Percentiles rank a stretch among this genome's conserved stretches.
Evolutionary conservation across 1,140 invertebrate species (phyloP).

Genomic region (Drosophila rufa): DNA sequence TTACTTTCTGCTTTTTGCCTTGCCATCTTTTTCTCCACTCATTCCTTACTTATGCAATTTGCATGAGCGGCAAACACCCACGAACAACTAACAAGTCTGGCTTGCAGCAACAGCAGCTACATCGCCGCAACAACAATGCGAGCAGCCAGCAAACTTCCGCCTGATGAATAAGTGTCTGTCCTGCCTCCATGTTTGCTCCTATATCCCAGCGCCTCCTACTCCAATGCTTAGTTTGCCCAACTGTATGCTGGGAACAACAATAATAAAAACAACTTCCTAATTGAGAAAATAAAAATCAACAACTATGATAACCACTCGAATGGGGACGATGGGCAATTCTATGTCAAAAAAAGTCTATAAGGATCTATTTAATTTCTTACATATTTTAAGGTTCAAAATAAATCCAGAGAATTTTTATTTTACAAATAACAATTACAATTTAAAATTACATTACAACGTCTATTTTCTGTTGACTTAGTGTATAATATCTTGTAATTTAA

Average conservation of each 20-base stretch:
- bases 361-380: too few relatives aligned
- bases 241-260: conserved; percentile 45
- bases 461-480: too few relatives aligned
- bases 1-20: conserved; percentile 34
- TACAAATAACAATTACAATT: too few relatives aligned
- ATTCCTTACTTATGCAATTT: conserved; percentile 76
- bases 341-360: too few relatives aligned
- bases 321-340: conserved; percentile 31
- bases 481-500: too few relatives aligned
- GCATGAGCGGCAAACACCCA: conserved; percentile 81
- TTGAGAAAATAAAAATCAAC: conserved; percentile 80
- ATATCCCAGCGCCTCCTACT: neutral
- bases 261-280: conserved; percentile 80
- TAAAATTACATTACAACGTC: too few relatives aligned
- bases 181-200: conserved; percentile 40
- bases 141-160: conserved; percentile 74
- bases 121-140: conserved; percentile 52
- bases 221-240: conserved; percentile 64
- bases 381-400: too few relatives aligned
- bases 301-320: conserved; percentile 30
- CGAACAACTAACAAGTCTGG: conserved; percentile 80
- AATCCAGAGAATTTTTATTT: too few relatives aligned
- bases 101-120: conserved; percentile 29
- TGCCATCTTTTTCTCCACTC: conserved; percentile 11
- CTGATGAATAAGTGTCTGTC: conserved; percentile 78